phyloP scores from a whole-genome alignment of 2,113 vertebrate genomes.

The Megaleporinus macrocephalus region DNA sequence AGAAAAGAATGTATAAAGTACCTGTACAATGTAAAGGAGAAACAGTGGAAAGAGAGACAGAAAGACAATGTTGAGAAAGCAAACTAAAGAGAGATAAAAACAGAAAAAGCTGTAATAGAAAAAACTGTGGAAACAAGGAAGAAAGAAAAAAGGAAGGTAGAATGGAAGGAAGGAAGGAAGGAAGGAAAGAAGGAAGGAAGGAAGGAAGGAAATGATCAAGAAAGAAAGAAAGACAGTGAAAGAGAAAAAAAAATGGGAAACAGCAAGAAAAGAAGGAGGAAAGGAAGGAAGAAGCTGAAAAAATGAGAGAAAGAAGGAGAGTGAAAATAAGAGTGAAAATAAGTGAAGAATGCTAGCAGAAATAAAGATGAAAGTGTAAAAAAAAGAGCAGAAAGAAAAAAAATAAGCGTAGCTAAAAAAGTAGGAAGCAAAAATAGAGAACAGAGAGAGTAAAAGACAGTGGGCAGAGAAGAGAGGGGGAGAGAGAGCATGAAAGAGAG shows the following conservation, averaged over 20 bases:
- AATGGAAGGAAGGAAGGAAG: not conserved
- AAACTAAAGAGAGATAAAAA: constrained; percentile 15
- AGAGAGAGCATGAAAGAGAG: no score
- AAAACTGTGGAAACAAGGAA: not conserved
- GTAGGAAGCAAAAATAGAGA: constrained; percentile 60
- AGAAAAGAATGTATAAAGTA: no score
- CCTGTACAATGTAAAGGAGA: no score
- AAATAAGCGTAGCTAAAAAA: constrained; percentile 48
- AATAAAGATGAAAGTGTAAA: constrained; percentile 45
- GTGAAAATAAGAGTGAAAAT: not conserved
- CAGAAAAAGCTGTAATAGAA: constrained; percentile 47
- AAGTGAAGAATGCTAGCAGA: not conserved
- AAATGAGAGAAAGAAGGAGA: no score
- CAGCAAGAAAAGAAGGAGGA: no score
- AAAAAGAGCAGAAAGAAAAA: not conserved
- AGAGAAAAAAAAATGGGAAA: not conserved
- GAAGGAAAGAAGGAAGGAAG: no score
- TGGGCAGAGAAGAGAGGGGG: no score
- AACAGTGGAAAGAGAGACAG: not conserved
- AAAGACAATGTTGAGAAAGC: not conserved
- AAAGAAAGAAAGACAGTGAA: no score
- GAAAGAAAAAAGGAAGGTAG: not conserved
- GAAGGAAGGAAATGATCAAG: no score
- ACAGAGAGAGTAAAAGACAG: not conserved
- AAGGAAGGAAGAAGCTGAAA: no score